Percentiles rank a stretch among this genome's conserved stretches.
These are phyloP conservation scores for Coboldia fuscipes DNA, from an alignment of 1,140 invertebrate genomes.

Conservation along the genomic window DNA sequence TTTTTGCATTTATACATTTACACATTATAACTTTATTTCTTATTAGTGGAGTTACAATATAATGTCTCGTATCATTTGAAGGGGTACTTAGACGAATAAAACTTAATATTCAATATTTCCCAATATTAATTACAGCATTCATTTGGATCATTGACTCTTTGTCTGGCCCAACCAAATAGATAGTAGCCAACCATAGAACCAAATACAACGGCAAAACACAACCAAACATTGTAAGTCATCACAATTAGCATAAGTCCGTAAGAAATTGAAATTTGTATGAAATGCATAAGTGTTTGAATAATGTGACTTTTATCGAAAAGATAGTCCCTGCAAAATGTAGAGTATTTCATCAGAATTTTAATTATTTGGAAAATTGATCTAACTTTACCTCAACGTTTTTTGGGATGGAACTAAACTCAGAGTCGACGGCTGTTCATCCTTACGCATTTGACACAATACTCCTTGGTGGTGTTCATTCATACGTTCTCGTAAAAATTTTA, in stretches of 20 bases:
- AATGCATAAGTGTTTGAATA: slow-evolving; percentile 63
- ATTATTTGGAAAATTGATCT: slow-evolving; percentile 37
- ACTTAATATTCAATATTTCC: too few relatives aligned
- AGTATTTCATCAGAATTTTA: too few relatives aligned
- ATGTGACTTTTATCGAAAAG: slow-evolving; percentile 46
- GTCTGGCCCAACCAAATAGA: slow-evolving; percentile 74
- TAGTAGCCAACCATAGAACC: slow-evolving; percentile 76
- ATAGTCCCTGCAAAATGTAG: slow-evolving; percentile 6
- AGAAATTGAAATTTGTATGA: slow-evolving; percentile 67
- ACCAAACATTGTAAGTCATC: slow-evolving; percentile 90
- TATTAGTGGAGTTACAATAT: too few relatives aligned
- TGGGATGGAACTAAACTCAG: slow-evolving; percentile 36
- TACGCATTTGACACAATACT: too few relatives aligned
- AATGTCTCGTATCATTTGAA: too few relatives aligned
- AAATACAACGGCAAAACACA: slow-evolving; percentile 61
- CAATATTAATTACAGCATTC: too few relatives aligned
- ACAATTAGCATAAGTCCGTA: slow-evolving; percentile 89
- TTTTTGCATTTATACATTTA: too few relatives aligned
- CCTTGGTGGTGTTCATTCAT: slow-evolving; percentile 38
- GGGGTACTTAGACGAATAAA: too few relatives aligned
- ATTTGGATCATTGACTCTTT: slow-evolving; percentile 64
- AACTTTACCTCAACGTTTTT: slow-evolving; percentile 40
- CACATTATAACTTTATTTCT: too few relatives aligned
- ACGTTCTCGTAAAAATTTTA: slow-evolving; percentile 68
- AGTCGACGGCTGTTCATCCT: slow-evolving; percentile 42